Evolutionary conservation across 1,140 invertebrate species (phyloP), one percentile per base, ranked within the genome.

Genomic region (Orius insidiosus): DNA sequence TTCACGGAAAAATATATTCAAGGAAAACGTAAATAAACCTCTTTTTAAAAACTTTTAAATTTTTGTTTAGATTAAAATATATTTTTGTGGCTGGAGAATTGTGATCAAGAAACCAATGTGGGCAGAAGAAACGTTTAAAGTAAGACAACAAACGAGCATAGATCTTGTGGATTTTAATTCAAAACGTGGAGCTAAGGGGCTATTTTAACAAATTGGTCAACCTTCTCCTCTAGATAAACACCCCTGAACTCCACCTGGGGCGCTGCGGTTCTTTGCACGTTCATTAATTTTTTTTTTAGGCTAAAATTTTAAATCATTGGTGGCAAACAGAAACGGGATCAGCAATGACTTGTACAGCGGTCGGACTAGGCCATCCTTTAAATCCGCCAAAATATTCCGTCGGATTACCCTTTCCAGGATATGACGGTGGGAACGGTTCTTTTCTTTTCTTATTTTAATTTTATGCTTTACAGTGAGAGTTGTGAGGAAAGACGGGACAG

Each of bases 321-420:
- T 96, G 90, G 89, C 90, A 95, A 65, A 92, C 86, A 4, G 89
- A 95, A 66, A 87, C 85, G 0, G 89, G 88, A 0, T 87, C 87
- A 50, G 74, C 87, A 0, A 84, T 94, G 9, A 89, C 87, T 0
- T 78, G 84, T 0, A 75, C 77, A 0, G 89, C 83, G 61, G 54
- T 85, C 8, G 87, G 86, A 3, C 70, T 87, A 6, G 76, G 74
- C 4, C 73, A 78, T 19, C 68, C 63, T 41, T 59, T 66, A 16
- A 70, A 72, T n/a, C 75, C 79, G 1, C 72, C 74, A 4, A 76
- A 75, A 47, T 71, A 72, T 50, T 75, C 73, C 2, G 73, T 79
- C 9, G 84, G 83, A 0, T 74, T 78, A 60, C 74, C 83, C 3
- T 71, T 85, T 11, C 80, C 81, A 1, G 88, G 89, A 51, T 94